phyloP scores from a whole-genome alignment of 2,797 vertebrate species.

The Allobates femoralis region DNA sequence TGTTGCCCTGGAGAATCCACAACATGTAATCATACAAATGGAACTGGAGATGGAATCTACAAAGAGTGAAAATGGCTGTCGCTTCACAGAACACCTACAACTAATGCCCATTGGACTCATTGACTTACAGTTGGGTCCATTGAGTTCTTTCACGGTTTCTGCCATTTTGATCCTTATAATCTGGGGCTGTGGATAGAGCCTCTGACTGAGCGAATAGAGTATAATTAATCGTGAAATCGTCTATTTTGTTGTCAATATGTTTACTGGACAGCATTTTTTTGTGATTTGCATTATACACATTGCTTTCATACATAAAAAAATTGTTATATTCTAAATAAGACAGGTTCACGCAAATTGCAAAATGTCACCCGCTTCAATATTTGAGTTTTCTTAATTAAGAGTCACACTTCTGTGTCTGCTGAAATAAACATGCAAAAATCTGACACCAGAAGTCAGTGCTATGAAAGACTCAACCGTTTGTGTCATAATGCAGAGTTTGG shows the following conservation, averaged over 20 bases:
- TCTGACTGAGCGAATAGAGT: not conserved
- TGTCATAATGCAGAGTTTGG: not conserved
- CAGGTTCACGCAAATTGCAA: not conserved
- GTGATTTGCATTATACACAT: not conserved
- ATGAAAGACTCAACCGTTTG: slow-evolving; percentile 16
- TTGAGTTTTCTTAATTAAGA: slow-evolving; percentile 28
- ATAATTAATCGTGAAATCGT: not conserved
- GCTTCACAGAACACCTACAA: no score
- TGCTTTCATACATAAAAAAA: not conserved
- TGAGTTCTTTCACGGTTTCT: no score
- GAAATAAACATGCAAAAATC: slow-evolving; percentile 11
- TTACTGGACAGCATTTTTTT: not conserved
- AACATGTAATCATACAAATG: no score
- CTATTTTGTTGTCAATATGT: not conserved
- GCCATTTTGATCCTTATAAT: not conserved
- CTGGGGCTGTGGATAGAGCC: no score
- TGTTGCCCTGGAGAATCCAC: no score
- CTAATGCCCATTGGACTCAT: no score
- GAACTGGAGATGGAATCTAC: no score
- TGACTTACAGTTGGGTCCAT: no score
- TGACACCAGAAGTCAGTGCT: slow-evolving; percentile 27
- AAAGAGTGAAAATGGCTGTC: no score
- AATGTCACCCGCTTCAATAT: not conserved
- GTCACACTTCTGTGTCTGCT: not conserved
- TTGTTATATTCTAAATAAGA: not conserved